Evolutionary conservation across 2,888 invertebrate species (phyloP).

Genomic region (Drosophila leonis): DNA sequence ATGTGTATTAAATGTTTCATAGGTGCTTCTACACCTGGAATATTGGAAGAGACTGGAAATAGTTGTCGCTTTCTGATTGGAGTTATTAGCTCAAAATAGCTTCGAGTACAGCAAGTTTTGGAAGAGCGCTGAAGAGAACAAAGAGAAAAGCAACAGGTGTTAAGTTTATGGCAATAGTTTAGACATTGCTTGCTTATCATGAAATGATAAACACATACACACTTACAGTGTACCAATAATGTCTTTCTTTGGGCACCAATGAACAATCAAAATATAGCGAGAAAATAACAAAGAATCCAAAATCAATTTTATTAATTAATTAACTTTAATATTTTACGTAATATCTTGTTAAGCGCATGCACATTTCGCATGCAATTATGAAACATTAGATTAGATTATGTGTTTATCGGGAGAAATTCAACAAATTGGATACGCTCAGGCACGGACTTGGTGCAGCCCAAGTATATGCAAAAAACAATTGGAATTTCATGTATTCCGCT

Average conservation of each 20-base stretch:
- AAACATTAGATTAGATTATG: slow-evolving; percentile 3
- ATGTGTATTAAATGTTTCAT: background rate
- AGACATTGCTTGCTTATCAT: background rate
- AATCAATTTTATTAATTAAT: no score
- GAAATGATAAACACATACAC: background rate
- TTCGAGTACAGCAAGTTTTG: background rate
- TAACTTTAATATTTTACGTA: background rate
- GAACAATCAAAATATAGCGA: no score
- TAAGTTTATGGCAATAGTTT: background rate
- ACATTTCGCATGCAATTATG: background rate
- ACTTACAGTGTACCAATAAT: background rate
- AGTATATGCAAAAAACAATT: background rate
- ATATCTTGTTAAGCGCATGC: background rate
- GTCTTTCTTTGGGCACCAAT: background rate
- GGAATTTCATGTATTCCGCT: slow-evolving; percentile 12
- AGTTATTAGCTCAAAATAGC: background rate
- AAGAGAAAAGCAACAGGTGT: background rate
- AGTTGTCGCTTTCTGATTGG: background rate
- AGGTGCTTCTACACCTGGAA: background rate
- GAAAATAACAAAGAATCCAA: no score
- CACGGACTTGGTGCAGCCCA: background rate
- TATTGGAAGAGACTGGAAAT: background rate
- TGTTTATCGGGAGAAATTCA: slow-evolving; percentile 2
- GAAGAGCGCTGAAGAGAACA: no score
- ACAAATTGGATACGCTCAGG: background rate